These are phyloP conservation scores for Lymantria dispar DNA, from an alignment of 2,888 invertebrate species.

Conservation along the genomic window DNA sequence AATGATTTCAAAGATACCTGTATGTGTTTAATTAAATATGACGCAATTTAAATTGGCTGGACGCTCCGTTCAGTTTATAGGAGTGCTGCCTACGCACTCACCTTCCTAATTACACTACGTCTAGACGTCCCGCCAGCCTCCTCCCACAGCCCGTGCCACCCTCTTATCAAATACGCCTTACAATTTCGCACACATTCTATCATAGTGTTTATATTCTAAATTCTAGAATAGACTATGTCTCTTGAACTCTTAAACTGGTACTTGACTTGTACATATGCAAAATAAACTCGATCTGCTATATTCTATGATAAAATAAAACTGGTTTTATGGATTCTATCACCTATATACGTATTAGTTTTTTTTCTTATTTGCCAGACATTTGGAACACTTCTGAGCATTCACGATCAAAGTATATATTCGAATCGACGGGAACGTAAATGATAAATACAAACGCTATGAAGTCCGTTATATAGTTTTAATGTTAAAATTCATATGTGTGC, in stretches of 20 bases:
- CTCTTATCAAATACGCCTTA: slow-evolving; percentile 53
- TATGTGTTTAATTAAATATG: slow-evolving; percentile 56
- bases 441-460: no score
- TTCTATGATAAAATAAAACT: no score
- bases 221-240: neutral
- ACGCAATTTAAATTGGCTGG: slow-evolving; percentile 41
- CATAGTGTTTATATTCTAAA: slow-evolving; percentile 9
- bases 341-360: no score
- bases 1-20: slow-evolving; percentile 22
- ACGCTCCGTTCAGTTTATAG: slow-evolving; percentile 41
- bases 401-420: no score
- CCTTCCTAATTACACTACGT: slow-evolving; percentile 77
- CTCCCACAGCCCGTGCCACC: slow-evolving; percentile 43
- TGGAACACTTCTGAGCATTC: no score
- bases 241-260: neutral
- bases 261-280: no score
- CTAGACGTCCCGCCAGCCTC: slow-evolving; percentile 72
- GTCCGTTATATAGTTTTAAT: no score
- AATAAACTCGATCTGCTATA: no score
- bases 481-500: no score
- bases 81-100: slow-evolving; percentile 65
- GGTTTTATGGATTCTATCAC: no score
- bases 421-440: no score
- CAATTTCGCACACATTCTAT: slow-evolving; percentile 37
- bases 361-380: no score